These are phyloP conservation scores for Stratiolaelaps scimitus DNA, from an alignment of 1,140 invertebrate species.

Conservation along the genomic window DNA sequence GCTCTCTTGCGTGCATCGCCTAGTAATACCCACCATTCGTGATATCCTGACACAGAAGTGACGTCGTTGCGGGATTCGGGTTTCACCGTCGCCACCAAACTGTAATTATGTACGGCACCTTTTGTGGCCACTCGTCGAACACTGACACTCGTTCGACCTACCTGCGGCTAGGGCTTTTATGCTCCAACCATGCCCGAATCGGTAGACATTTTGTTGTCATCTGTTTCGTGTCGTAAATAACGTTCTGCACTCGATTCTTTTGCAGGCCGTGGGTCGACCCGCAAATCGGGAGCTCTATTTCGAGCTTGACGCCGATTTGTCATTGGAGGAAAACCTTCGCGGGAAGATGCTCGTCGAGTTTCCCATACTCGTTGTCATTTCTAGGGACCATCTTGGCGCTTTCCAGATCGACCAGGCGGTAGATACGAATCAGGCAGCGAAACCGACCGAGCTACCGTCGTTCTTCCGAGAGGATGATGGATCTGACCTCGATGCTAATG, in stretches of 20 bases:
- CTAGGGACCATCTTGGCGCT: background rate
- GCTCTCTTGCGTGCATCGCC: too few species aligned
- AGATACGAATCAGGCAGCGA: background rate
- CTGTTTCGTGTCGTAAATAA: too few species aligned
- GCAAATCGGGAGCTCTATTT: conserved; percentile 12
- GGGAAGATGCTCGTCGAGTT: conserved; percentile 9
- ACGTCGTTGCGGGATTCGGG: too few species aligned
- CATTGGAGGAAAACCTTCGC: conserved; percentile 1
- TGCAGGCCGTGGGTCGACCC: conserved; percentile 11
- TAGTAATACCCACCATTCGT: too few species aligned
- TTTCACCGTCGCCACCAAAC: too few species aligned
- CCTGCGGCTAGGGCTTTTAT: too few species aligned
- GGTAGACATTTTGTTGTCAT: too few species aligned
- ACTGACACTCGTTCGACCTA: too few species aligned
- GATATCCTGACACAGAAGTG: too few species aligned
- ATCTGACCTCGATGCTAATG: background rate
- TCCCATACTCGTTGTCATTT: background rate
- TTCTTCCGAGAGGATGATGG: conserved; percentile 15
- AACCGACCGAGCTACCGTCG: background rate
- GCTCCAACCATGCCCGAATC: too few species aligned
- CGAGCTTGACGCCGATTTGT: background rate
- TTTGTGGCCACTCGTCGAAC: too few species aligned
- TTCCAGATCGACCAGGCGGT: background rate
- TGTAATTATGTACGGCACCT: too few species aligned
- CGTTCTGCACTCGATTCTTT: background rate